Base-by-base conservation (phyloP, 2,113 vertebrate species). In the Lophura nycthemera region DNA sequence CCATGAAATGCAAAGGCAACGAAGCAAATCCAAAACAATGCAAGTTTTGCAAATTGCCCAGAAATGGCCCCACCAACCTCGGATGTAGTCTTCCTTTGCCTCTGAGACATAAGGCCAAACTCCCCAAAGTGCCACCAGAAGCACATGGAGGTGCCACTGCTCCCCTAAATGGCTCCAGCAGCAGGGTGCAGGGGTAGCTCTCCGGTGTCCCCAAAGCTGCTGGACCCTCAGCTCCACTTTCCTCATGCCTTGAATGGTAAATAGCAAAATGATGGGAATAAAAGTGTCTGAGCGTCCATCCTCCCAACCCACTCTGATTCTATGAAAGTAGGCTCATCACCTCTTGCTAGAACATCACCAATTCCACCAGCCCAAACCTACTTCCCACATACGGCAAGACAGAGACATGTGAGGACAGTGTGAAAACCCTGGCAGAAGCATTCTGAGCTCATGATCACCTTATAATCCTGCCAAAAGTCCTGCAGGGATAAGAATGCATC, bases 281-380 rank as follows among this genome's bases (percentile, higher is more conserved):
- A 56, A 76, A 63, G 30, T 8, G 10, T 16, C 45, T 1, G 0
- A 38, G 13, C 5, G 15, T 30, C 45, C 1, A 0, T 47, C 59
- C 34, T 77, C 34, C 57, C 16, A 1, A 0, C 0, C 0, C 52
- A 29, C 14, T 29, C 52, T 17, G 52, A 54, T 29, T 54, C 52
- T 29, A 29, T 29, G 52, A 54, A 54, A 29, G 25, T 54, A 59
- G 43, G 15, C 63, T 56, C 50, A 29, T 13, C 4, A 0, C 7
- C 47, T 54, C 54, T 57, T 8, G 42, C 69, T 61, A 57, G 21
- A 1, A 10, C 1, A 1, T 34, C 52, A 27, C n/a, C 45, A 2
- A 24, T 3, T 11, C 47, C 4, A 3, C 50, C n/a, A 45, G 56
- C 76, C 63, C 50, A 18, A 63, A 54, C 2, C 1, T 1, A 2